phyloP scores from a whole-genome alignment of 2,797 vertebrate species.

The Gobionotothen gibberifrons region DNA sequence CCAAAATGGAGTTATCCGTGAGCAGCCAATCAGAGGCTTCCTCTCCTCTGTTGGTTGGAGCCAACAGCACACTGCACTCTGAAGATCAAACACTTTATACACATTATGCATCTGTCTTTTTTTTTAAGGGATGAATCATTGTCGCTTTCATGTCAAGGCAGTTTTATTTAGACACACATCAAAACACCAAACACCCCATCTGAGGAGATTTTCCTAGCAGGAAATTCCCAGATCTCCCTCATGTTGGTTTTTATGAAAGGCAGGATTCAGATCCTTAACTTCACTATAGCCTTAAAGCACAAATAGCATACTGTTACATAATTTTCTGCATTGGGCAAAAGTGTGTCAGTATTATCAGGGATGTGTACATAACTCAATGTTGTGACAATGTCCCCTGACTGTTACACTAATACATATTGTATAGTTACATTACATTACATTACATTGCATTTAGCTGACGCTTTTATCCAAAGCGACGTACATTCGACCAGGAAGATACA shows the following conservation, averaged over 20 bases:
- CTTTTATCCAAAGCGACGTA: too few relatives aligned
- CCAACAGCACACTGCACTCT: constrained; percentile 35
- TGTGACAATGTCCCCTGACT: not conserved
- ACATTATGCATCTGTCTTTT: not conserved
- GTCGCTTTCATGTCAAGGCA: constrained; percentile 19
- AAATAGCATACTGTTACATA: not conserved
- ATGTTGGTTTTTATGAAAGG: not conserved
- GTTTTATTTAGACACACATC: constrained; percentile 39
- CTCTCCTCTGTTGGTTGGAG: constrained; percentile 69
- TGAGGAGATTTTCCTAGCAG: constrained; percentile 11
- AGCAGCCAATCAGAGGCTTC: constrained; percentile 82
- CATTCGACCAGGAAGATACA: too few relatives aligned
- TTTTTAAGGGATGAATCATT: not conserved
- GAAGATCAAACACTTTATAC: constrained; percentile 24
- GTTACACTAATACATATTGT: not conserved
- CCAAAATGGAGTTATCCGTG: constrained; percentile 86
- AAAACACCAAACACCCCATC: constrained; percentile 19
- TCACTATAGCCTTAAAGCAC: not conserved
- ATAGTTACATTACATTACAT: too few relatives aligned
- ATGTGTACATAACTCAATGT: too few relatives aligned
- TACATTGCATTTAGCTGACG: too few relatives aligned
- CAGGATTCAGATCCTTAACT: not conserved
- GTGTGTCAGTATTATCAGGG: too few relatives aligned
- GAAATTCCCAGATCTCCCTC: constrained; percentile 17
- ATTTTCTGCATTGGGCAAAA: too few relatives aligned